Evolutionary conservation across 2,797 vertebrate species (phyloP), one percentile per base, ranked within the genome.

Genomic region (Myiotriccus ornatus): DNA sequence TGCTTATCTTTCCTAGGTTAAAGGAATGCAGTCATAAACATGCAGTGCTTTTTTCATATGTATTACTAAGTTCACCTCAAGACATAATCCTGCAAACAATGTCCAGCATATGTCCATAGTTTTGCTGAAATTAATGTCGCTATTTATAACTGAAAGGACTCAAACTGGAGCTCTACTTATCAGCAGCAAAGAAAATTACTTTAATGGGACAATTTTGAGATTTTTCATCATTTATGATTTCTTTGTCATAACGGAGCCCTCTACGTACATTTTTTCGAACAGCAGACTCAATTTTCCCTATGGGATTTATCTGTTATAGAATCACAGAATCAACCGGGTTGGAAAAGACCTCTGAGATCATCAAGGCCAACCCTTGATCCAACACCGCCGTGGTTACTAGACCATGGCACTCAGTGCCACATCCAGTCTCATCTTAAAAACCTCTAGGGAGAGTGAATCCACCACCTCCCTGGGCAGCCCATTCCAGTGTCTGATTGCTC

Each of bases 201-300:
- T 91, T 91, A 93, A 91, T 90, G 50, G 49, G 41, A 43, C 80
- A 68, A 68, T 94, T 96, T 83, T 64, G 52, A 77, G 56, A 70
- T 50, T 85, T 89, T 91, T 83, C 21, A 3, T 92, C n/a, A 47
- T 64, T 81, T 83, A 19, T 49, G 4, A 21, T 87, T 80, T 77
- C 35, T 92, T 74, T 84, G 59, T 63, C 9, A 24, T 76, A 76
- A 63, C 12, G 43, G 47, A 92, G 17, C n/a, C 20, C 3, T 93
- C 32, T 65, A 3, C n/a, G 9, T 84, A 41, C 19, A 8, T 62
- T 78, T 84, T 90, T 92, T 56, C 34, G 35, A 93, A 59, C 10
- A 80, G 43, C 21, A 87, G 43, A 59, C 32, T 25, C 6, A 52
- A 7, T 89, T 96, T 91, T 91, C 34, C 2, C 28, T 46, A 1